These are phyloP conservation scores for Syngnathus scovelli DNA, from an alignment of 2,113 vertebrate species.

Conservation along the genomic window DNA sequence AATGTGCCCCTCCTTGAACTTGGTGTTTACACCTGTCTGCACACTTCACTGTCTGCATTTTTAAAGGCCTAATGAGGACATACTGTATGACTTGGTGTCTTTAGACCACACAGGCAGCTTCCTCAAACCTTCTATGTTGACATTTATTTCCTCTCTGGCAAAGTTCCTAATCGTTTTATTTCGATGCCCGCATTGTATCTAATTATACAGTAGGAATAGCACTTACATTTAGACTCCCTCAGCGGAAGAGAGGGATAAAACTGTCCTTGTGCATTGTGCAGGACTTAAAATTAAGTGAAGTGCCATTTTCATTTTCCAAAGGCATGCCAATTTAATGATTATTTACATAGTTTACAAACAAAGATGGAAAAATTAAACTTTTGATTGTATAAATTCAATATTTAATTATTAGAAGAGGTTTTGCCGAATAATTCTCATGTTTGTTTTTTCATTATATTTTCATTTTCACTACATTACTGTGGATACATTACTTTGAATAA, in stretches of 20 bases:
- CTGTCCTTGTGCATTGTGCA: neutral
- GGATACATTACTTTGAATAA: no score
- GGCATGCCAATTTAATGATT: no score
- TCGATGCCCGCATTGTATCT: constrained; percentile 21
- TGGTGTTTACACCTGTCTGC: constrained; percentile 37
- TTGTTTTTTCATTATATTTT: no score
- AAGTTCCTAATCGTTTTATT: constrained; percentile 52
- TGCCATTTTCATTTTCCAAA: neutral
- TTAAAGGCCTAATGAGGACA: constrained; percentile 30
- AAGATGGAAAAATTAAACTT: no score
- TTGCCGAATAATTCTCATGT: no score
- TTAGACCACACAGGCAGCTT: constrained; percentile 55
- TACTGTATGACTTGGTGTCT: constrained; percentile 18
- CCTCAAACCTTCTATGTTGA: constrained; percentile 32
- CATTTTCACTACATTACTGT: no score
- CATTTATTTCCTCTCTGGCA: constrained; percentile 25
- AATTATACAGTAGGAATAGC: constrained; percentile 34
- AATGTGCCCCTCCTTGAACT: constrained; percentile 38
- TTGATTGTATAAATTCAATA: no score
- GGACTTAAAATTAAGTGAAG: neutral
- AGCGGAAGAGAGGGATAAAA: neutral
- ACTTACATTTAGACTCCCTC: neutral
- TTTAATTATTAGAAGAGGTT: no score
- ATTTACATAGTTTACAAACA: no score
- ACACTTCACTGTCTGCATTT: constrained; percentile 29